A percentile compares a stretch with the other conserved stretches of the same genome.
Evolutionary conservation across 2,113 vertebrate species (phyloP).

Genomic region (Desmodus rotundus): DNA sequence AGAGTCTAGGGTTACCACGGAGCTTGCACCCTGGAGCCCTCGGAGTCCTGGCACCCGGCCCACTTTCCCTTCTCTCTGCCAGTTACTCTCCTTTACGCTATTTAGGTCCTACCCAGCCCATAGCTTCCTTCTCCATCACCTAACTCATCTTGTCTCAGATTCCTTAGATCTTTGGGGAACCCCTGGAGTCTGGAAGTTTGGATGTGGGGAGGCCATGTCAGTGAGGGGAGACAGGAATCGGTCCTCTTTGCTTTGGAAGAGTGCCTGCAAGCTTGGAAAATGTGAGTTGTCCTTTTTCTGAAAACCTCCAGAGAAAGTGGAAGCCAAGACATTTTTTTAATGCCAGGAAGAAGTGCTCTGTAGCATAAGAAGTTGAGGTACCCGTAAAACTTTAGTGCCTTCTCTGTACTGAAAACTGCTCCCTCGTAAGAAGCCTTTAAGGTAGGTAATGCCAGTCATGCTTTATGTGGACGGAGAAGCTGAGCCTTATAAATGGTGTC

Average conservation of each 20-base stretch:
- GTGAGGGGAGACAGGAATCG: neutral
- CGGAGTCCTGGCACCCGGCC: neutral
- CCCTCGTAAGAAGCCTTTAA: neutral
- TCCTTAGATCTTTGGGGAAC: neutral
- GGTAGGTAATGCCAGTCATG: neutral
- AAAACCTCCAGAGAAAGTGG: conserved; percentile 29
- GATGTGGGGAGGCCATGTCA: neutral
- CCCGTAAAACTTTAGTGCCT: neutral
- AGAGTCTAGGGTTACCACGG: neutral
- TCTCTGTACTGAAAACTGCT: neutral
- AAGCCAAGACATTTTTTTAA: conserved; percentile 38
- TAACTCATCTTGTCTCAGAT: neutral
- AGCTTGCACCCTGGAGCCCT: neutral
- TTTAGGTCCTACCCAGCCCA: neutral
- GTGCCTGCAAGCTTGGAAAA: neutral
- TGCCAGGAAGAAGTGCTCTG: neutral
- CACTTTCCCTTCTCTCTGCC: neutral
- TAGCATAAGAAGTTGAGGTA: neutral
- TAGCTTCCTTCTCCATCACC: neutral
- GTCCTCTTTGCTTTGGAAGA: neutral
- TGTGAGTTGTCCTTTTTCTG: neutral
- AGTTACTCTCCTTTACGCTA: neutral
- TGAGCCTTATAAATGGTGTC: neutral
- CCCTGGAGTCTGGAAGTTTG: neutral
- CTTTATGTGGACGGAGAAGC: neutral